Conservation (phyloP, 2,888 invertebrate genomes). For the Drosophila lacicola region DNA sequence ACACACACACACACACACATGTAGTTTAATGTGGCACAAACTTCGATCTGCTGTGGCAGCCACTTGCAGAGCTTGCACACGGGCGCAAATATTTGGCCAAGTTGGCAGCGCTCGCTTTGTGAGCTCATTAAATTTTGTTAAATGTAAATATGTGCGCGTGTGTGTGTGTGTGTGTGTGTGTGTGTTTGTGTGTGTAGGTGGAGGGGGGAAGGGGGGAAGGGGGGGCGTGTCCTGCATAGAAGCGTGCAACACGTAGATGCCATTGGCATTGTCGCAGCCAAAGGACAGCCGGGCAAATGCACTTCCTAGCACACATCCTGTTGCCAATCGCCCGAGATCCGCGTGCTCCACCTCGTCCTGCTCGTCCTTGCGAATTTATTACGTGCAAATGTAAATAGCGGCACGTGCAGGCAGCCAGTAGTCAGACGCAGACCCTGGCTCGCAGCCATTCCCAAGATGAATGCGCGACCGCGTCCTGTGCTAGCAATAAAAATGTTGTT, state of each 20-base stretch:
- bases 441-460: slow-evolving; percentile 41
- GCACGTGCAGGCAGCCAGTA: slow-evolving; percentile 70
- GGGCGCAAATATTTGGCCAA: slow-evolving; percentile 63
- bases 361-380: slow-evolving; percentile 73
- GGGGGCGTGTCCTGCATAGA: neutral
- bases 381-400: slow-evolving; percentile 83
- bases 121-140: slow-evolving; percentile 79
- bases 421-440: slow-evolving; percentile 4
- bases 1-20: neutral
- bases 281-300: slow-evolving; percentile 64
- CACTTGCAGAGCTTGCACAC: slow-evolving; percentile 1
- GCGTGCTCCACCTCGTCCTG: slow-evolving; percentile 6
- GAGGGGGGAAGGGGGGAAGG: neutral
- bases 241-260: slow-evolving; percentile 79
- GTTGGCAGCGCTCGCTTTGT: slow-evolving; percentile 52
- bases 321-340: slow-evolving; percentile 30
- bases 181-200: neutral
- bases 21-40: slow-evolving; percentile 28
- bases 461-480: slow-evolving; percentile 36
- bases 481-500: slow-evolving; percentile 69
- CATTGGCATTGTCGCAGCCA: slow-evolving; percentile 5
- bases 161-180: slow-evolving; percentile 15
- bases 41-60: slow-evolving; percentile 59
- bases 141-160: slow-evolving; percentile 66
- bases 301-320: slow-evolving; percentile 72